Percentiles rank a stretch among this genome's conserved stretches.
phyloP scores from a whole-genome alignment of 2,888 invertebrate genomes.

The Patella caerulea region DNA sequence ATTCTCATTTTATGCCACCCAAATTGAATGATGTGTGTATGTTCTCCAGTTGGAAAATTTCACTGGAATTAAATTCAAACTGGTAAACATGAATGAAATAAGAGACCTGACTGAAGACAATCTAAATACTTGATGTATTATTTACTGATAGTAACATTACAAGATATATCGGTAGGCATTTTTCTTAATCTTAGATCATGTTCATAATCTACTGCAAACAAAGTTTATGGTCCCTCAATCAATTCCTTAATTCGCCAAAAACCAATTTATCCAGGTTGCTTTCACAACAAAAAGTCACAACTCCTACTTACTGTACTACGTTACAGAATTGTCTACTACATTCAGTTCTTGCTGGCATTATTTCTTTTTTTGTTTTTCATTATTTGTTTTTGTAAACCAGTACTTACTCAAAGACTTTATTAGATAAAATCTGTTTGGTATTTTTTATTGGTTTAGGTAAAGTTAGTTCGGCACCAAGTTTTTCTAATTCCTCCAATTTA shows the following conservation, averaged over 20 bases:
- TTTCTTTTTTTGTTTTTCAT: background rate
- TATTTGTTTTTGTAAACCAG: too few relatives aligned
- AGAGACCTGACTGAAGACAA: background rate
- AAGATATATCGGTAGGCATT: too few relatives aligned
- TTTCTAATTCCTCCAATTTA: slow-evolving; percentile 51
- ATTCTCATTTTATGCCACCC: too few relatives aligned
- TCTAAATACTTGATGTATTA: too few relatives aligned
- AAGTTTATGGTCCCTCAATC: background rate
- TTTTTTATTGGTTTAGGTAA: slow-evolving; percentile 50
- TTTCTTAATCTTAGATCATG: too few relatives aligned
- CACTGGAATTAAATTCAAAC: background rate
- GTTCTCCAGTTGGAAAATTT: too few relatives aligned
- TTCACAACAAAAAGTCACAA: too few relatives aligned
- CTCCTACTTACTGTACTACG: too few relatives aligned
- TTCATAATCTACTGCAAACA: background rate
- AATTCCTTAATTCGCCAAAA: too few relatives aligned
- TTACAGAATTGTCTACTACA: background rate
- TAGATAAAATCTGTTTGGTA: slow-evolving; percentile 48
- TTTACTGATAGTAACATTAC: too few relatives aligned
- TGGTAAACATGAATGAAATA: background rate
- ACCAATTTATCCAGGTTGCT: too few relatives aligned
- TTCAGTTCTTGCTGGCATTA: background rate
- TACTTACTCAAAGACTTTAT: slow-evolving; percentile 61
- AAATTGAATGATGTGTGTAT: too few relatives aligned
- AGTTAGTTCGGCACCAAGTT: slow-evolving; percentile 47